Evolutionary conservation across 2,888 invertebrate species (phyloP), one percentile per base, ranked within the genome.

Genomic region (Cryptophagus acutangulus): DNA sequence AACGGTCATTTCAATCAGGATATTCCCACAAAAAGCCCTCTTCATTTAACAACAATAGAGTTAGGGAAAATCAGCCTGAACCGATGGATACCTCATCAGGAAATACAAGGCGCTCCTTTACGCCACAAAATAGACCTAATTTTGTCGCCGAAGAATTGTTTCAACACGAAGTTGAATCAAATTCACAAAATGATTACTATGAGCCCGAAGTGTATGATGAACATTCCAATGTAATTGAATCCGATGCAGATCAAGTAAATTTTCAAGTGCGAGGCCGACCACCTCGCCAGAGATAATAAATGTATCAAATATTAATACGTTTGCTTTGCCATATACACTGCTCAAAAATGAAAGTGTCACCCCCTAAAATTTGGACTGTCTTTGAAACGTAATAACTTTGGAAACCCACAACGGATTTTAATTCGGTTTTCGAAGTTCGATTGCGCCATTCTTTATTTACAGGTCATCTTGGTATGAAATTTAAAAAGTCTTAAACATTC

Each of bases 121-220:
- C 15, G n/a, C 15, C 31, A 5, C 13, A 14, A 15, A 9, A 13
- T 10, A 8, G n/a, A 13, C 14, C 31, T 15, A 31, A 31, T 31
- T 31, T 31, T 31, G n/a, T 31, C 3, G 12, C n/a, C 14, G 31
- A 31, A 15, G 31, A 31, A 31, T 31, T 31, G n/a, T 31, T 10
- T 31, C 31, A 31, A 31, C 31, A 31, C 13, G 31, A 31, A 13
- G 16, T 31, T 12, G 16, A 13, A 31, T n/a, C 14, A 8, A 15
- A 31, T 15, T 16, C 31, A 4, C 31, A 16, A 15, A 31, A 13
- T 26, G 26, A 26, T 12, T 12, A 26, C 12, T n/a, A n/a, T n/a
- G n/a, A n/a, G n/a, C n/a, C n/a, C n/a, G n/a, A n/a, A n/a, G n/a
- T n/a, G n/a, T n/a, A 28, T 28, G 12, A 28, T 28, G 12, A 28